Base-by-base conservation (phyloP, 2,797 vertebrate genomes). In the Etheostoma perlongum region DNA sequence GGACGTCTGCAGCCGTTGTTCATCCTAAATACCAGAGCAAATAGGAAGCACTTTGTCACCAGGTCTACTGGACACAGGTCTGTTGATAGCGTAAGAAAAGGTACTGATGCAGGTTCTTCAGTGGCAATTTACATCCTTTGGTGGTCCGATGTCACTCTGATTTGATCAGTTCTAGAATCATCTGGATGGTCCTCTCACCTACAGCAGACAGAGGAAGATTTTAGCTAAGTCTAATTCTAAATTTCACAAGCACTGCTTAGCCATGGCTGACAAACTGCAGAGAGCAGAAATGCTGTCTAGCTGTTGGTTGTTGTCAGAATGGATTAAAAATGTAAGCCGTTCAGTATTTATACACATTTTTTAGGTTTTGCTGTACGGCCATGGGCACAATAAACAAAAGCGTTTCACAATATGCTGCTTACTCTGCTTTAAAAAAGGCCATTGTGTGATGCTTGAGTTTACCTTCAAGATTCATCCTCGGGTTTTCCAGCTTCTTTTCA, bases 391-490 rank as follows among this genome's bases (percentile, higher is more conserved):
- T 58, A 1, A 65, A 33, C n/a, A 40, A 19, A 18, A 2, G 12
- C 27, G 33, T 30, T 18, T 12, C 36, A 40, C 10, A 3, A 11
- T 40, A 40, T 40, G 3, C 10, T 40, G 10, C 36, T 40, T 40
- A 40, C 36, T 40, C 36, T 40, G 36, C 10, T 40, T 25, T 40
- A 40, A 40, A 40, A 40, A 42, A 51, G 5, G n/a, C 13, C 1
- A 21, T 6, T 27, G 36, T 27, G n/a, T 5, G 57, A 16, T 4
- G 14, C 19, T 40, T 2, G 14, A 1, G 15, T 69, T 88, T 96
- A 99, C 98, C 97, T 96, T 99, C 96, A 76, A 98, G 95, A 44
- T 95, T 96, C 95, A 98, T 96, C 91, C 96, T 96, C 2, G 98
- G 98, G 86, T 98, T 97, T 92, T 96, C 96, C 81, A 99, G 95